phyloP scores from a whole-genome alignment of 2,888 invertebrate genomes.

The Bimastos eiseni region DNA sequence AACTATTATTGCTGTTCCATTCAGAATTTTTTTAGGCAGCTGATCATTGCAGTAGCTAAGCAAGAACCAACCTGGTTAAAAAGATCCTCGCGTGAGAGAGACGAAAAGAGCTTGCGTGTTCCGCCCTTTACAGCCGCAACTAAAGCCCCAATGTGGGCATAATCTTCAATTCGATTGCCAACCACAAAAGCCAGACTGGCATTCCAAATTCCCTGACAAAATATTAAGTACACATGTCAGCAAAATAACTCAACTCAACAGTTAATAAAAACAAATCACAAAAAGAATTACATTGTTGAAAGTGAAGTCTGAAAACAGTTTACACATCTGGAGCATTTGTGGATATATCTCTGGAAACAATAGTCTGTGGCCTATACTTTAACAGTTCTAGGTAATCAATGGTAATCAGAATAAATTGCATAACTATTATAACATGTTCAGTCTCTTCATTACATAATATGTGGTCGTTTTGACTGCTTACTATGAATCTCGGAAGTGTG shows the following conservation, averaged over 20 bases:
- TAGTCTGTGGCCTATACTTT: too few relatives aligned
- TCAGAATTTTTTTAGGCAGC: not conserved
- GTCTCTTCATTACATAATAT: too few relatives aligned
- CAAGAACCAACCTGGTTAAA: constrained; percentile 40
- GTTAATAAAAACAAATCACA: not conserved
- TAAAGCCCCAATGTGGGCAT: constrained; percentile 51
- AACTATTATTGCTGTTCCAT: not conserved
- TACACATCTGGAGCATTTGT: not conserved
- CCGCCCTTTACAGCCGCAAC: constrained; percentile 50
- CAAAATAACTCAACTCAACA: not conserved
- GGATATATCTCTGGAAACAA: not conserved
- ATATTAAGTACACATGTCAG: not conserved
- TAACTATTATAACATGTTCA: too few relatives aligned
- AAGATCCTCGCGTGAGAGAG: constrained; percentile 53
- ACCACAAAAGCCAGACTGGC: constrained; percentile 55
- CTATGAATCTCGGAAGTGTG: too few relatives aligned
- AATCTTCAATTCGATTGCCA: constrained; percentile 55
- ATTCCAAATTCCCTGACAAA: constrained; percentile 55
- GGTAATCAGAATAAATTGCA: too few relatives aligned
- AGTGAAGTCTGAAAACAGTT: not conserved
- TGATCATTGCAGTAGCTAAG: not conserved
- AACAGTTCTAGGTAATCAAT: too few relatives aligned
- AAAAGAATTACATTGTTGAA: not conserved
- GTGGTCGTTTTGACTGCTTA: too few relatives aligned
- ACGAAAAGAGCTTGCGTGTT: constrained; percentile 53